Evolutionary conservation across 1,140 invertebrate species (phyloP).

Genomic region (Leptinotarsa lineolata): DNA sequence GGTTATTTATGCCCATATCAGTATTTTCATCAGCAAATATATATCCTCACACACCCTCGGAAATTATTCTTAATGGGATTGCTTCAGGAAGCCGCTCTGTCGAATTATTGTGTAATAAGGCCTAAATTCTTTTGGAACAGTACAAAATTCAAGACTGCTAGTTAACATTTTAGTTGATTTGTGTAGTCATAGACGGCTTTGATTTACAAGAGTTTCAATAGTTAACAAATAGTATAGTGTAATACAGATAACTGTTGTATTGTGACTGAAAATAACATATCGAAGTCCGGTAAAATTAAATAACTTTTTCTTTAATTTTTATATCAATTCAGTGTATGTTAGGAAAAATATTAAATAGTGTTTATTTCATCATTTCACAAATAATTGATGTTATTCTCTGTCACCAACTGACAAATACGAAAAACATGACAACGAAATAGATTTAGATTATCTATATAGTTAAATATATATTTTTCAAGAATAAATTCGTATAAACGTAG

Average conservation of each 20-base stretch:
- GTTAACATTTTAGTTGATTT: slow-evolving; percentile 24
- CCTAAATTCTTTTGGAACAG: slow-evolving; percentile 39
- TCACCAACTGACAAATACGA: no score
- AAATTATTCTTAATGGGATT: slow-evolving; percentile 27
- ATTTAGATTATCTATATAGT: background rate
- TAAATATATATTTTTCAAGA: background rate
- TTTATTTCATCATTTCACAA: no score
- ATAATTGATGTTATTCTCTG: no score
- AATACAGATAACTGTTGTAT: background rate
- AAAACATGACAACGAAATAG: no score
- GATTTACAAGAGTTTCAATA: background rate
- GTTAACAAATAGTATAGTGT: background rate
- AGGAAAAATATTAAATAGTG: no score
- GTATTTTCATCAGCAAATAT: slow-evolving; percentile 12
- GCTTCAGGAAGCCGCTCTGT: slow-evolving; percentile 36
- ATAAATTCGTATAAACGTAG: slow-evolving; percentile 5
- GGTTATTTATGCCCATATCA: slow-evolving; percentile 14
- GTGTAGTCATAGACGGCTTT: background rate
- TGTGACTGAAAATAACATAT: background rate
- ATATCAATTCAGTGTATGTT: no score
- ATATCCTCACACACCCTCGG: slow-evolving; percentile 18
- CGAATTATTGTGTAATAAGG: slow-evolving; percentile 34
- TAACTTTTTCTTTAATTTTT: no score
- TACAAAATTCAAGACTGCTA: slow-evolving; percentile 44
- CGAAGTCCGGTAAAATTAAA: background rate